A percentile compares a stretch with the other conserved stretches of the same genome.
Evolutionary conservation across 2,113 vertebrate genomes (phyloP).

Genomic region (Salvator merianae): DNA sequence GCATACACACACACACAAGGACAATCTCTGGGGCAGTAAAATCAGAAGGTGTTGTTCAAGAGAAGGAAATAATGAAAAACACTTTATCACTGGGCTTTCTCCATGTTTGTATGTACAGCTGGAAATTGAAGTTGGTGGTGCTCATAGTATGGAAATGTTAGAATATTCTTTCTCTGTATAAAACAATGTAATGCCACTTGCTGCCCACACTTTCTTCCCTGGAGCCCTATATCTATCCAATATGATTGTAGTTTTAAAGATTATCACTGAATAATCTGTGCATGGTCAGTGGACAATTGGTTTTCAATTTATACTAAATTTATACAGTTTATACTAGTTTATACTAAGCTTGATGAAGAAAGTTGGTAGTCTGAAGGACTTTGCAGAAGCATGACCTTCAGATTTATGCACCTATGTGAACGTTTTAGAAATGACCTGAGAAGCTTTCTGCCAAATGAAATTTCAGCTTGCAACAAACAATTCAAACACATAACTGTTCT

Average conservation of each 20-base stretch:
- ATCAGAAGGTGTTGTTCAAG: background rate
- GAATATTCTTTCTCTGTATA: no score
- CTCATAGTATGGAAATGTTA: background rate
- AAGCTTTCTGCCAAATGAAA: background rate
- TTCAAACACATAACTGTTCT: background rate
- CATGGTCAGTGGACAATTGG: background rate
- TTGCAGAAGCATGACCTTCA: background rate
- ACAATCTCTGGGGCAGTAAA: background rate
- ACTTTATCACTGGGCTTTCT: background rate
- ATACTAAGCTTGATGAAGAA: background rate
- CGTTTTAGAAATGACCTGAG: background rate
- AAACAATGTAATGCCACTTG: no score
- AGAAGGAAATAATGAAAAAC: conserved; percentile 5
- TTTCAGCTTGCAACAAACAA: background rate
- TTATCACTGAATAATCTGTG: background rate
- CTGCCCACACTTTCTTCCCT: no score
- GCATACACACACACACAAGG: background rate
- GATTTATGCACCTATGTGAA: background rate
- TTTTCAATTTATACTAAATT: no score
- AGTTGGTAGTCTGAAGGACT: background rate
- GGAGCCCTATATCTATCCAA: background rate
- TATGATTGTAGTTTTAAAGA: background rate
- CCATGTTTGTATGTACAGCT: background rate
- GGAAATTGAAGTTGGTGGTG: background rate
- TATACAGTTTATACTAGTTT: background rate